Evolutionary conservation across 2,888 invertebrate species (phyloP), one percentile per base, ranked within the genome.

Genomic region (Octonoba sinensis): DNA sequence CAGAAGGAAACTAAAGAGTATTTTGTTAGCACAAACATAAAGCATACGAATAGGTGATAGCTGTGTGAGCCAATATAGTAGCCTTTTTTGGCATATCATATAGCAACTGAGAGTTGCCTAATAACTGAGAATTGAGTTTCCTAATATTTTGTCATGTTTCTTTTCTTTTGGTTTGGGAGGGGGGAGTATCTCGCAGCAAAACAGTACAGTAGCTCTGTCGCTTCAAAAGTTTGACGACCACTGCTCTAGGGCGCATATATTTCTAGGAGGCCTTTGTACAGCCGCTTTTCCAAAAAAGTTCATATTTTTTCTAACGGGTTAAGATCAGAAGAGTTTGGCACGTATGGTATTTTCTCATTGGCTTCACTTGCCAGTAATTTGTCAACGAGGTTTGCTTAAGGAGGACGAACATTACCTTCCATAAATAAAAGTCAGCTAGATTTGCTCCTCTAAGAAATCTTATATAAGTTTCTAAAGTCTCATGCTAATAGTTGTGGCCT

Each of bases 391-490:
- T 8, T 59, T 59, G 24, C 3, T 59, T 3, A 12, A 59, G 12
- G 24, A 22, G 4, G 24, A 12, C 22, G 59, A 24, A 2, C 13
- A 24, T 59, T 59, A 59, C 22, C 4, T 22, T 59, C 24, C 13
- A 24, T 59, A 59, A 22, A 59, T 24, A 24, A 59, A 59, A 59
- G 12, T 24, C 24, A 59, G 24, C 15, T 59, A 13, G 24, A 59
- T 24, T 22, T 59, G 24, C 24, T 22, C 59, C 59, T 59, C 59
- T 24, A 27, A 59, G 3, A 59, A 59, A 24, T 24, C 24, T 59
- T 59, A 59, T 24, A 24, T 59, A 24, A 24, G 59, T 22, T n/a
- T 24, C 13, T 24, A 24, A 24, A 27, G 4, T 24, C 11, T 59
- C 24, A 59, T 59, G 3, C 1, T 13, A 12, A 59, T 59, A 59